Conservation (phyloP, 2,797 vertebrate genomes). For the Lophius americanus region DNA sequence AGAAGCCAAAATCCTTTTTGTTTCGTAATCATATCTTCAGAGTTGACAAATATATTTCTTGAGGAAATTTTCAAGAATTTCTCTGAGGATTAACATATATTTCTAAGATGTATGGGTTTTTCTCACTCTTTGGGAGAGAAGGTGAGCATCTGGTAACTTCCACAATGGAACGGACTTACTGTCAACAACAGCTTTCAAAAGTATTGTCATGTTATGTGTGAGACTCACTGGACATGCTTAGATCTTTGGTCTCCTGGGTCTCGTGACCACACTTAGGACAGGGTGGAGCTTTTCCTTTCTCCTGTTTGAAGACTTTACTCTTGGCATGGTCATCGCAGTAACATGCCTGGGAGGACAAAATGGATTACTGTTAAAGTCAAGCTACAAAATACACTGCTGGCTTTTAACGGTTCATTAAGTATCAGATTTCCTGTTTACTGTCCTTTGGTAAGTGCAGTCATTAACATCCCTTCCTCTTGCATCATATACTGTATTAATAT, state of each 20-base stretch:
- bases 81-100: background rate
- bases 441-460: background rate
- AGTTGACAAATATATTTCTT: background rate
- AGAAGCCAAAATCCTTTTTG: too few relatives aligned
- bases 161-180: background rate
- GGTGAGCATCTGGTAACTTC: conserved; percentile 4
- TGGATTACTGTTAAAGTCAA: background rate
- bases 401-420: too few relatives aligned
- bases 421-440: too few relatives aligned
- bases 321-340: conserved; percentile 95
- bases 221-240: conserved; percentile 99
- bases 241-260: conserved; percentile 97
- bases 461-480: background rate
- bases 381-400: too few relatives aligned
- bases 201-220: background rate
- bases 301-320: conserved; percentile 97
- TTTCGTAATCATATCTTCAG: too few relatives aligned
- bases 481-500: background rate
- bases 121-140: background rate
- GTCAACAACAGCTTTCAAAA: background rate
- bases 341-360: conserved; percentile 84
- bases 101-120: background rate
- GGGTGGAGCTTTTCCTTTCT: conserved; percentile 93
- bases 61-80: background rate
- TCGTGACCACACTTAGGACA: conserved; percentile 98